Evolutionary conservation across 2,797 vertebrate genomes (phyloP).

Genomic region (Neomorphus geoffroyi): DNA sequence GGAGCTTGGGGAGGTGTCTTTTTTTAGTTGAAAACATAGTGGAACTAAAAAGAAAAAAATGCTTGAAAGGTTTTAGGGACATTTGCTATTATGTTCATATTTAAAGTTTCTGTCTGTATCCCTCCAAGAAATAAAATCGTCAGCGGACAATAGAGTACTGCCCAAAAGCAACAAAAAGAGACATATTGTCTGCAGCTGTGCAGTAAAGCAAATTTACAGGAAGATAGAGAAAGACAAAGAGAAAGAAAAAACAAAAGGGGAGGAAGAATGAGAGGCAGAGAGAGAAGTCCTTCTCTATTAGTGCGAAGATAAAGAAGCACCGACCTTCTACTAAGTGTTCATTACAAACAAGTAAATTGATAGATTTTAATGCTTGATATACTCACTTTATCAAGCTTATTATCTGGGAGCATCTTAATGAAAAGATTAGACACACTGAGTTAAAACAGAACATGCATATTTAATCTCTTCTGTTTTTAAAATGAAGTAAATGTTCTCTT

Average conservation of each 20-base stretch:
- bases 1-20: fast-evolving
- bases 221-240: background rate
- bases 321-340: background rate
- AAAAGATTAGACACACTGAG: background rate
- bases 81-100: background rate
- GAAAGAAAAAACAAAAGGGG: background rate
- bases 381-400: background rate
- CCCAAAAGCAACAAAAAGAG: background rate
- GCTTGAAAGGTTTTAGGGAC: fast-evolving
- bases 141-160: background rate
- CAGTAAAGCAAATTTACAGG: background rate
- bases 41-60: background rate
- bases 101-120: background rate
- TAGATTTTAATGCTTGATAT: background rate
- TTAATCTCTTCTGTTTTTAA: background rate
- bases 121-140: background rate
- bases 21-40: background rate
- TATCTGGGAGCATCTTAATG: background rate
- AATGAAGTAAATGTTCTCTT: background rate
- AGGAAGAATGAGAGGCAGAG: no score
- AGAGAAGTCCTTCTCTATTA: background rate
- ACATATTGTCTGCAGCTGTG: background rate
- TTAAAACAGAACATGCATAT: background rate
- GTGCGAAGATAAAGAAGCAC: background rate
- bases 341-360: background rate